Evolutionary conservation across 2,888 invertebrate genomes (phyloP).

Genomic region (Tetheella fluctuosa): DNA sequence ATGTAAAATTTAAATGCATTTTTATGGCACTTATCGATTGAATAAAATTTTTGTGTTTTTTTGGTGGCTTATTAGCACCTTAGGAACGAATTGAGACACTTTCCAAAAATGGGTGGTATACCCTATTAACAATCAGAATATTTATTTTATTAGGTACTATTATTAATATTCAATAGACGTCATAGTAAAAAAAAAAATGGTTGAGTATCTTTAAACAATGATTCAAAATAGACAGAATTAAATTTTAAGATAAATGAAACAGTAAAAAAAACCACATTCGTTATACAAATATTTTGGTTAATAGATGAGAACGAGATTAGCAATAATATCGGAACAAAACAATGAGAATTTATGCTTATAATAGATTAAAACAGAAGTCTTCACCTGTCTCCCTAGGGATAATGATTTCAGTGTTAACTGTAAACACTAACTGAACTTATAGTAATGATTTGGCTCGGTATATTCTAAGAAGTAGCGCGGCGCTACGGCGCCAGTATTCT

Average conservation of each 20-base stretch:
- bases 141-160: too few species aligned
- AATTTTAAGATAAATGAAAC: neutral
- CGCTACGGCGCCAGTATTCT: constrained; percentile 49
- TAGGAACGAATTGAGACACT: too few species aligned
- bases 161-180: too few species aligned
- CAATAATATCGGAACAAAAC: neutral
- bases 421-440: constrained; percentile 34
- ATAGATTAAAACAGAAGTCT: constrained; percentile 22
- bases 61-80: too few species aligned
- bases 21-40: too few species aligned
- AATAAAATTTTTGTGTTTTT: too few species aligned
- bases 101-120: too few species aligned
- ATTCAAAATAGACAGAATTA: neutral
- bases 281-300: neutral
- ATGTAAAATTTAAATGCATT: too few species aligned
- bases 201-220: too few species aligned
- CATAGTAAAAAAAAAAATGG: too few species aligned
- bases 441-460: constrained; percentile 33
- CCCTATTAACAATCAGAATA: too few species aligned
- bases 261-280: neutral
- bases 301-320: neutral
- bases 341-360: neutral
- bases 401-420: constrained; percentile 10
- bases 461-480: constrained; percentile 42
- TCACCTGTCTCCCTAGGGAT: constrained; percentile 13